Evolutionary conservation across 2,888 invertebrate species (phyloP), one percentile per base, ranked within the genome.

Genomic region (Himalopsyche anomala): DNA sequence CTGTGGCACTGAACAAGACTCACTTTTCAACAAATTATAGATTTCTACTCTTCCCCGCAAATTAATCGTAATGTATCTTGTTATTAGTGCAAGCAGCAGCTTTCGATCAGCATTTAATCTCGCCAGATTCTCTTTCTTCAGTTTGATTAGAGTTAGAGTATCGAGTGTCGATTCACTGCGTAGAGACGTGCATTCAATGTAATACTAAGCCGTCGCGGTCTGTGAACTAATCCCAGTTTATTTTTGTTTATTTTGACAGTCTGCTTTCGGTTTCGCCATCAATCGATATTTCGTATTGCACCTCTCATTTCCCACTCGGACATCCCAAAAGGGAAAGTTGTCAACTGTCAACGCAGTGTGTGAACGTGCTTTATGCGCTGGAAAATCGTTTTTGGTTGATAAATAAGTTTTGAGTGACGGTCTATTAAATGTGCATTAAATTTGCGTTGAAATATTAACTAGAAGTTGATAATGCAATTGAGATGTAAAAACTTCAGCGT

Each of bases 81-180:
- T 38, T 74, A 74, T 36, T 74, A 51, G 51, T 51, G 36, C 74
- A 74, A 15, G 28, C 36, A 74, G 55, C 85, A 82, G 79, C 85
- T 85, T 85, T 85, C 85, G 82, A 54, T 82, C 55, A 51, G 51
- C 62, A 38, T 19, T 38, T 40, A 81, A 19, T 81, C 51, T 19
- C 17, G 38, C 82, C 40, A 82, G 85, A 85, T 79, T 85, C 85
- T 82, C 85, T 85, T 85, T 82, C 74, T 74, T 74, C 74, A 15
- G 74, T 36, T 74, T 2, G 38, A 74, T 38, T 74, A 19, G 15
- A 62, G 19, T 19, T 38, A 74, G 74, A 74, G 74, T 74, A 74
- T 74, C 74, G 38, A 74, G 74, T 74, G 36, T 74, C 74, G 74
- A 74, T 74, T 74, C 74, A 15, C 74, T 74, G 74, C 74, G 74